Conservation (phyloP, 1,140 invertebrate species). For the Microplitis demolitor region DNA sequence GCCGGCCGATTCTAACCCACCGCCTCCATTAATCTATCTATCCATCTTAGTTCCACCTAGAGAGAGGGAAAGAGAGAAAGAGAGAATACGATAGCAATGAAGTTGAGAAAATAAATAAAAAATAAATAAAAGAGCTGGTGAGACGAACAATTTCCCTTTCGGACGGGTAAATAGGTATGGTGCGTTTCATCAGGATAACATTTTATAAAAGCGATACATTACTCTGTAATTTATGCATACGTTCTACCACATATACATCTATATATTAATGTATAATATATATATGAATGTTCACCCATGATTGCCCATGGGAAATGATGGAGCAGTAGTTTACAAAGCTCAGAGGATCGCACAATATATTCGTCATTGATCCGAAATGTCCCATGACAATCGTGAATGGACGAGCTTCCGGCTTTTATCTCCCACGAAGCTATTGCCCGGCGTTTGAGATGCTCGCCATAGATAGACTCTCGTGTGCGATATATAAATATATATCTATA, state of each 20-base stretch:
- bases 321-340: too few relatives aligned
- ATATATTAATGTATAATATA: neutral
- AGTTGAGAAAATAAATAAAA: too few relatives aligned
- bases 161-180: constrained; percentile 14
- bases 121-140: neutral
- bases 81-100: neutral
- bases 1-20: neutral
- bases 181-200: constrained; percentile 16
- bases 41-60: neutral
- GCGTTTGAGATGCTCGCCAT: neutral
- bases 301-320: neutral
- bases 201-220: neutral
- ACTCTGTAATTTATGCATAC: constrained; percentile 21
- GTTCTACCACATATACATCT: neutral
- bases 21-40: constrained; percentile 24
- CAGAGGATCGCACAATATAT: too few relatives aligned
- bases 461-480: neutral
- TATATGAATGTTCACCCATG: neutral
- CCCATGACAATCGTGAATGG: too few relatives aligned
- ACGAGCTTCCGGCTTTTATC: too few relatives aligned
- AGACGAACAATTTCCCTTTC: constrained; percentile 20
- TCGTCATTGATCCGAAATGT: too few relatives aligned
- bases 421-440: too few relatives aligned
- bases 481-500: too few relatives aligned
- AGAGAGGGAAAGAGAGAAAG: neutral